Evolutionary conservation across 2,797 vertebrate species (phyloP), one percentile per base, ranked within the genome.

Genomic region (Danionella dracula): DNA sequence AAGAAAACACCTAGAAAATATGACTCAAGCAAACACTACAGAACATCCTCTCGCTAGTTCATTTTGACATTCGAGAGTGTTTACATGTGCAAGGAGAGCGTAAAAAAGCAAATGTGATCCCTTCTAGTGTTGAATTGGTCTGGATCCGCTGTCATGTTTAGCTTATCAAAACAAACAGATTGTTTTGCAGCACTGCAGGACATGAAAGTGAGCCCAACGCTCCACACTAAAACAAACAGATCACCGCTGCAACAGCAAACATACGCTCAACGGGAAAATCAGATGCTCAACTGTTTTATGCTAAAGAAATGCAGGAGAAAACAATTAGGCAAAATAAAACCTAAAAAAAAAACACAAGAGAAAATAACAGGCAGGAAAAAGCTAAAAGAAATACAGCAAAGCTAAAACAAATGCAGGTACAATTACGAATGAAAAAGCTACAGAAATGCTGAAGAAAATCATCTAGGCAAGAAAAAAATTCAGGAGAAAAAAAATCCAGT

Each of bases 201-300:
- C 45, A 44, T 44, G 44, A 70, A 70, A 64, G 20, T 49, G 13
- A 55, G 17, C 51, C 42, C 56, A 19, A 2, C 5, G 4, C 38
- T 41, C 23, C 12, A 48, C 4, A 17, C 21, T 21, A 57, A 69
- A 56, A 61, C 44, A 58, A 46, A 49, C 5, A 45, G 66, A 62
- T 60, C 51, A 35, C 45, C 41, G 50, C 35, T 31, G 11, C 45
- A 45, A 44, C 9, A 58, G 23, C 31, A 21, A 57, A 27, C 9
- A 42, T 20, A 9, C 16, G 20, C 37, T 13, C 21, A 17, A 41
- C 35, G 38, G 5, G 6, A 41, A 56, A 41, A 41, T 41, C 23
- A 27, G 29, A 41, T 12, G 20, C 54, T 40, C 37, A 12, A n/a
- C n/a, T n/a, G n/a, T n/a, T n/a, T n/a, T n/a, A n/a, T n/a, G n/a